Evolutionary conservation across 1,140 invertebrate species (phyloP), one percentile per base, ranked within the genome.

Genomic region (Solenopsis invicta): DNA sequence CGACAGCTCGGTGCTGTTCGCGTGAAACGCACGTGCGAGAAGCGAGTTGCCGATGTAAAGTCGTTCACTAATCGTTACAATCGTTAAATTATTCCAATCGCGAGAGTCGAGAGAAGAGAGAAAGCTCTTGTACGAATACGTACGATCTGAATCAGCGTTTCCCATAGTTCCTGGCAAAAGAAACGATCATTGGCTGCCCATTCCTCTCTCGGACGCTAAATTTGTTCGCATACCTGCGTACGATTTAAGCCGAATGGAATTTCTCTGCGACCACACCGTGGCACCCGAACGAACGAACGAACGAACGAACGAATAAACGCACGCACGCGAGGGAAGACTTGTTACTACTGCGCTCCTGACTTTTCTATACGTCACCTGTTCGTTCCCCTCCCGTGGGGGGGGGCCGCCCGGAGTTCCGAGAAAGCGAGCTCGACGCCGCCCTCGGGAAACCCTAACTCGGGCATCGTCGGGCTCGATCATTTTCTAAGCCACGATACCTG

Each of bases 321-420:
- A 24, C 34, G 8, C 50, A n/a, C 12, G 64, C n/a, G 4, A 61
- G 45, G 56, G 50, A 6, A 34, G 48, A 50, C 41, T 69, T 21
- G 10, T 56, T 21, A 29, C 45, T 61, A 16, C 64, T 54, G 48
- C 48, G 1, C 45, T 34, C 13, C 48, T 29, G 12, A 81, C 45
- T 72, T 37, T 41, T 80, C 34, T 48, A 71, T 52, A 37, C 21
- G 29, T 71, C 21, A 69, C 64, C 13, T 62, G 45, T 82, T 74
- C 12, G 41, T 10, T 74, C 29, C 75, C 66, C 45, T 18, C 24
- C 29, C 66, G 1, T 10, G 45, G 8, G 48, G 48, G 48, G 48
- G 48, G 12, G 21, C 41, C 41, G 29, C 21, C 13, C 37, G 52
- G 34, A 21, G 24, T 50, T 62, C 54, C 9, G 37, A 61, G 41